These are phyloP conservation scores for Sturmia bella DNA, from an alignment of 2,888 invertebrate species.

Conservation along the genomic window DNA sequence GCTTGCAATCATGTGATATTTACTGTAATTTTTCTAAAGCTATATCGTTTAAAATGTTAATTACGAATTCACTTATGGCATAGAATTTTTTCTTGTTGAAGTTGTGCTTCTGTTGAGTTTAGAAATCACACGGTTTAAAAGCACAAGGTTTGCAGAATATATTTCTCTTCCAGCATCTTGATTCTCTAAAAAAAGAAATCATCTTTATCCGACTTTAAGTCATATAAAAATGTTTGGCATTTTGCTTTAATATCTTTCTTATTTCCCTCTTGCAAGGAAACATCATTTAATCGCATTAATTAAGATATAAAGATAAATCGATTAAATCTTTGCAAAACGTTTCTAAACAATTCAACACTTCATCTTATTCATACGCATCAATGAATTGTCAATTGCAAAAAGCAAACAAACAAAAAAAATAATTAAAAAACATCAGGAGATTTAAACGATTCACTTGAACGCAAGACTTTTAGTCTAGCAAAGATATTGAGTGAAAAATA, in stretches of 20 bases:
- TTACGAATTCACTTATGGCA: no score
- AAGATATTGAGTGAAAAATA: slow-evolving; percentile 6
- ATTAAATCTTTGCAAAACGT: slow-evolving; percentile 36
- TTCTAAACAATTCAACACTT: slow-evolving; percentile 45
- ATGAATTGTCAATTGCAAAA: slow-evolving; percentile 53
- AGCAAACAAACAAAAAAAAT: slow-evolving; percentile 18
- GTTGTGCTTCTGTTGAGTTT: no score
- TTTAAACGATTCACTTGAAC: slow-evolving; percentile 3
- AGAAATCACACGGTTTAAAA: no score
- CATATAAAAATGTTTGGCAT: no score
- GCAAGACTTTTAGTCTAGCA: slow-evolving; percentile 4
- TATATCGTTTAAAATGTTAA: no score
- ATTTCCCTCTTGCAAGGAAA: slow-evolving; percentile 17
- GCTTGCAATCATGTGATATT: no score
- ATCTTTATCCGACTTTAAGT: no score
- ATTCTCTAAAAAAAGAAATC: no score
- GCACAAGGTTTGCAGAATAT: no score
- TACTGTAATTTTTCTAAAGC: no score
- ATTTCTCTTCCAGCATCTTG: no score
- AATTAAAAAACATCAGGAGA: slow-evolving; percentile 32
- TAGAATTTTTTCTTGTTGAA: no score
- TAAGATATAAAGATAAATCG: slow-evolving; percentile 46
- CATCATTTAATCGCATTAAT: slow-evolving; percentile 49
- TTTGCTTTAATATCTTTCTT: background rate
- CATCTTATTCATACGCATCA: slow-evolving; percentile 38